A percentile compares a stretch with the other conserved stretches of the same genome.
phyloP scores from a whole-genome alignment of 2,113 vertebrate species.

The Peromyscus californicus region DNA sequence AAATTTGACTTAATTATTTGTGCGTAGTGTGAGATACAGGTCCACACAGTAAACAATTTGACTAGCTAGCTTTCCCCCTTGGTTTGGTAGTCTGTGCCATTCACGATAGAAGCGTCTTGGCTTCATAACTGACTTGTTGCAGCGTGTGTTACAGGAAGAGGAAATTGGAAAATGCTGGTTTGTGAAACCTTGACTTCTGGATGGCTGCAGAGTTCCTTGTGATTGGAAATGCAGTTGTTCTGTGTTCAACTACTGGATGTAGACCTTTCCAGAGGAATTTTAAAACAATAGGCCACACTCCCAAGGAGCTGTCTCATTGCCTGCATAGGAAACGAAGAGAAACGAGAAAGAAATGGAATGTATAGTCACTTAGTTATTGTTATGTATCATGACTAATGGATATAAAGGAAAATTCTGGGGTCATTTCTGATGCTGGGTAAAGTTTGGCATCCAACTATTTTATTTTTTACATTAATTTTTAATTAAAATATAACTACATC shows the following conservation, averaged over 20 bases:
- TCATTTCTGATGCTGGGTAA: background rate
- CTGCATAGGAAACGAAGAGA: background rate
- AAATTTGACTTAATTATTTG: background rate
- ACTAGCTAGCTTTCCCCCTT: background rate
- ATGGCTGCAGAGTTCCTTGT: background rate
- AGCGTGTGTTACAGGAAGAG: background rate
- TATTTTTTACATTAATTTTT: background rate
- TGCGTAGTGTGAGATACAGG: background rate
- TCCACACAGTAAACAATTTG: background rate
- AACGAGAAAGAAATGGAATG: background rate
- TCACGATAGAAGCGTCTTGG: background rate
- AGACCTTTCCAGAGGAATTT: background rate
- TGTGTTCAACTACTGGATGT: background rate
- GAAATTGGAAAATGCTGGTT: background rate
- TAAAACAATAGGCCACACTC: background rate
- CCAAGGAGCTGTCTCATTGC: background rate
- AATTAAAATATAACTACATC: background rate
- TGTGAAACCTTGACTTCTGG: background rate
- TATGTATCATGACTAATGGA: background rate
- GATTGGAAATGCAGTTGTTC: background rate
- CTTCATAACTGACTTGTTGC: background rate
- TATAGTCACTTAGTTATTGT: background rate
- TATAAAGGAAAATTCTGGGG: background rate
- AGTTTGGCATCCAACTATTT: background rate
- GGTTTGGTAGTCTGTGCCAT: background rate